Evolutionary conservation across 2,888 invertebrate species (phyloP).

Genomic region (Toxonevra muliebris): DNA sequence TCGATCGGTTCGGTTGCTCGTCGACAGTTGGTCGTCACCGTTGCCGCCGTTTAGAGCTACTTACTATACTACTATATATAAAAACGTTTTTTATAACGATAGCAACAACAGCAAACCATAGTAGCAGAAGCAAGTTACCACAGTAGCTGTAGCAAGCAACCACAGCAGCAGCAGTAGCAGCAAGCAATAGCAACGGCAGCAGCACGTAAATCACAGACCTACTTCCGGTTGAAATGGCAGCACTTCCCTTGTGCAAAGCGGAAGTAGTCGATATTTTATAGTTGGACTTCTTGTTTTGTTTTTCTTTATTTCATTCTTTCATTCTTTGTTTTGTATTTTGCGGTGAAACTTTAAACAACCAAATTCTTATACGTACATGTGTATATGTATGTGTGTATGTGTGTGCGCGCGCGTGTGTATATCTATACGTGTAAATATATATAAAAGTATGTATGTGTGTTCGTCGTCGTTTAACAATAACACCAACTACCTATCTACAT

Average conservation of each 20-base stretch:
- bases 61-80: no score
- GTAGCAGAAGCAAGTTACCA: no score
- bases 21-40: no score
- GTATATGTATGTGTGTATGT: not conserved
- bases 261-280: slow-evolving; percentile 42
- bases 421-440: not conserved
- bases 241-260: slow-evolving; percentile 33
- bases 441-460: not conserved
- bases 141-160: slow-evolving; percentile 3
- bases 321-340: no score
- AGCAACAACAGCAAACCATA: no score
- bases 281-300: slow-evolving; percentile 15
- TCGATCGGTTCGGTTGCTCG: no score
- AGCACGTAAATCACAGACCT: slow-evolving; percentile 42
- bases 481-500: not conserved
- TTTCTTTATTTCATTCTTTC: not conserved
- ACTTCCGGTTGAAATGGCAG: slow-evolving; percentile 42
- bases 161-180: not conserved
- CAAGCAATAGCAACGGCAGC: slow-evolving; percentile 18
- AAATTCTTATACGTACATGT: slow-evolving; percentile 4
- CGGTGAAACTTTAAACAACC: slow-evolving; percentile 13
- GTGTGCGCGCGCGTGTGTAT: slow-evolving; percentile 19
- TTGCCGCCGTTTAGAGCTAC: no score
- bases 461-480: slow-evolving; percentile 9
- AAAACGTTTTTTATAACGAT: no score